A percentile compares a stretch with the other conserved stretches of the same genome.
phyloP scores from a whole-genome alignment of 2,888 invertebrate genomes.

The Trisateles emortualis region DNA sequence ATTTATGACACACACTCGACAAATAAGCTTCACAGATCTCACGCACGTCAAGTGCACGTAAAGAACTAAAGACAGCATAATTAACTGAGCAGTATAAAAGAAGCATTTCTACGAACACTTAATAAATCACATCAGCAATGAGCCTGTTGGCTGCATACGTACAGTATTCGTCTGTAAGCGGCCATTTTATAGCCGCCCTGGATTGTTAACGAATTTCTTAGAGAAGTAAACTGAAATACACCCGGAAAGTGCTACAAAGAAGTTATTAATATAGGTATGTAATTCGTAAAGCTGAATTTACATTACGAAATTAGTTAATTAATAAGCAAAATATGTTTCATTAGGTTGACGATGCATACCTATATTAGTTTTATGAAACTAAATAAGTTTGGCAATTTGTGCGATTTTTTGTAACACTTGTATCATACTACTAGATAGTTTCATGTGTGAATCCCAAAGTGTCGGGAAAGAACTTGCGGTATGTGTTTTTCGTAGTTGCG shows the following conservation, averaged over 20 bases:
- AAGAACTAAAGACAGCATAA: conserved; percentile 27
- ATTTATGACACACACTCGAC: neutral
- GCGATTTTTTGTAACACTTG: too few relatives aligned
- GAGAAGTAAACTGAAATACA: conserved; percentile 33
- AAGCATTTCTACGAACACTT: conserved; percentile 29
- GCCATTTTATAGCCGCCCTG: conserved; percentile 26
- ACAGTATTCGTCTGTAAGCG: conserved; percentile 13
- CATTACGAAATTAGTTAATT: too few relatives aligned
- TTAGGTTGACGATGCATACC: too few relatives aligned
- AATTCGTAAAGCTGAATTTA: conserved; percentile 39
- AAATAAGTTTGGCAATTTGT: too few relatives aligned
- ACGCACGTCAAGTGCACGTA: neutral
- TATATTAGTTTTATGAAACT: too few relatives aligned
- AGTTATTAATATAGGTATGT: conserved; percentile 33
- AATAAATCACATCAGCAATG: conserved; percentile 30
- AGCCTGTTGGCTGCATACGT: neutral
- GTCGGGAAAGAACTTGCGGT: too few relatives aligned
- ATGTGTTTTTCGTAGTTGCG: too few relatives aligned
- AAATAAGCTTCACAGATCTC: neutral
- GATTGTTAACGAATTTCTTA: conserved; percentile 28
- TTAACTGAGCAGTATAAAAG: conserved; percentile 29
- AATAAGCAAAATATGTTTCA: too few relatives aligned
- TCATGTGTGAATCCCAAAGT: too few relatives aligned
- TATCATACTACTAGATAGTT: too few relatives aligned
- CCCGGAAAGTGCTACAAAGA: conserved; percentile 40